These are phyloP conservation scores for Genyomyrus donnyi DNA, from an alignment of 2,113 vertebrate species.

Conservation along the genomic window DNA sequence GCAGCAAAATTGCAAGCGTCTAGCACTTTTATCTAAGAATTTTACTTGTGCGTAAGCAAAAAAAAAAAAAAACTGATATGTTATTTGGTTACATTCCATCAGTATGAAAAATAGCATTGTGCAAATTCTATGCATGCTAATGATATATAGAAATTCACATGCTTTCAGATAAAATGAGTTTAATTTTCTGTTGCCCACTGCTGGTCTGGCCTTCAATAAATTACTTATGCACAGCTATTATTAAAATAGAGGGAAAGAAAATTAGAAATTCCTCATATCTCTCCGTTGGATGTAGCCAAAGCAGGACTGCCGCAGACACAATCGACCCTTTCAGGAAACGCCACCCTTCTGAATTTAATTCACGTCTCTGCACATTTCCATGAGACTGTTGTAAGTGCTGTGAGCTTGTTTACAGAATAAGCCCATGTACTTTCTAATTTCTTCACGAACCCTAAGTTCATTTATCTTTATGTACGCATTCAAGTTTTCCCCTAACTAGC, in stretches of 20 bases:
- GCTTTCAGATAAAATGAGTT: slow-evolving; percentile 99
- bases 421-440: slow-evolving; percentile 88
- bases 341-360: slow-evolving; percentile 73
- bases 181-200: slow-evolving; percentile 96
- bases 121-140: slow-evolving; percentile 99
- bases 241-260: slow-evolving; percentile 99
- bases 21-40: slow-evolving; percentile 98
- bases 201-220: slow-evolving; percentile 98
- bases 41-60: slow-evolving; percentile 91
- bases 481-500: background rate
- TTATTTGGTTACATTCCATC: slow-evolving; percentile 99
- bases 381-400: slow-evolving; percentile 79
- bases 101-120: slow-evolving; percentile 99
- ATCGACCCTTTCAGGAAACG: slow-evolving; percentile 88
- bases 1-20: slow-evolving; percentile 92
- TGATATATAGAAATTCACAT: slow-evolving; percentile 99
- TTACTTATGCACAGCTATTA: slow-evolving; percentile 99
- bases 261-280: slow-evolving; percentile 99
- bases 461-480: background rate
- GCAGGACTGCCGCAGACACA: slow-evolving; percentile 84
- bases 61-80: slow-evolving; percentile 82
- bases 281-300: slow-evolving; percentile 93
- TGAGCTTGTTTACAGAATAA: slow-evolving; percentile 98
- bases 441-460: slow-evolving; percentile 12
- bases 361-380: slow-evolving; percentile 79